phyloP scores from a whole-genome alignment of 2,797 vertebrate species.

The Malacoraja senta region DNA sequence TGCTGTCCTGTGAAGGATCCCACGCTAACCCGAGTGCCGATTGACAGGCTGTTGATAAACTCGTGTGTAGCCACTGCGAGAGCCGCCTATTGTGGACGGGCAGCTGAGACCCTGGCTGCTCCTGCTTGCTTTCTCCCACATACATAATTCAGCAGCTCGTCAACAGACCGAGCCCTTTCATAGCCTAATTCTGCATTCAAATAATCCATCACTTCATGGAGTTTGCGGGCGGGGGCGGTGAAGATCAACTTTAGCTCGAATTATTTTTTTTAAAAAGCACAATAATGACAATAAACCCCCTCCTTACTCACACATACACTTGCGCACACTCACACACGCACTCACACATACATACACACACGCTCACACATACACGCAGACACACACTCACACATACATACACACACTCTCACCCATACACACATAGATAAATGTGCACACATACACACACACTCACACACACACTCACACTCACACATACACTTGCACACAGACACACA shows the following conservation, averaged over 20 bases:
- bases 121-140: constrained; percentile 99
- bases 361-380: too few species aligned
- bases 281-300: constrained; percentile 24
- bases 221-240: constrained; percentile 53
- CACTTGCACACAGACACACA: too few species aligned
- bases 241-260: not conserved
- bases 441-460: too few species aligned
- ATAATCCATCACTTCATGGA: constrained; percentile 72
- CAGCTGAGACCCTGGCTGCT: constrained; percentile 89
- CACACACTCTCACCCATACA: too few species aligned
- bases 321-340: too few species aligned
- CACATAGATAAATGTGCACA: too few species aligned
- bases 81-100: constrained; percentile 83
- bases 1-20: constrained; percentile 90
- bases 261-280: not conserved
- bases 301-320: constrained; percentile 40
- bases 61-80: constrained; percentile 91
- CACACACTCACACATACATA: too few species aligned
- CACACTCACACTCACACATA: too few species aligned
- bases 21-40: constrained; percentile 86
- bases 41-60: constrained; percentile 99
- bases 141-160: constrained; percentile 99
- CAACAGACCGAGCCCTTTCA: constrained; percentile 96
- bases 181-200: constrained; percentile 76
- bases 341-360: too few species aligned